Evolutionary conservation across 2,113 vertebrate genomes (phyloP).

Genomic region (Forbesichthys agassizii): DNA sequence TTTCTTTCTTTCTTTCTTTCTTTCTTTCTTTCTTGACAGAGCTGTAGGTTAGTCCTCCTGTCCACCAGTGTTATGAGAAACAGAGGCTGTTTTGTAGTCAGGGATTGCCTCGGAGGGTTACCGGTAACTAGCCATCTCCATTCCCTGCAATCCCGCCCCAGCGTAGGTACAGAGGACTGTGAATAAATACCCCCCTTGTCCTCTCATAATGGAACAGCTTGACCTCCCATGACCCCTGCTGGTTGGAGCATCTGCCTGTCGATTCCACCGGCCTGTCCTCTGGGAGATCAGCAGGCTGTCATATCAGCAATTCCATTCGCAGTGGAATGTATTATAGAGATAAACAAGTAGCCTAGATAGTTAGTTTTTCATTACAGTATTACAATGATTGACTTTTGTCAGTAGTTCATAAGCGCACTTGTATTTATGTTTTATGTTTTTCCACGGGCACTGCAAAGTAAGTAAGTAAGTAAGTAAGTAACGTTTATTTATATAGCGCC

Average conservation of each 20-base stretch:
- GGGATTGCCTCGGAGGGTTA: slow-evolving; percentile 40
- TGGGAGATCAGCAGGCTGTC: slow-evolving; percentile 48
- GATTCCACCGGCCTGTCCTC: slow-evolving; percentile 36
- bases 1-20: background rate
- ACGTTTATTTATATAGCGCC: too few species aligned
- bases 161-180: slow-evolving; percentile 51
- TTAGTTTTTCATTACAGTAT: slow-evolving; percentile 23
- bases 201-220: slow-evolving; percentile 69
- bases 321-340: slow-evolving; percentile 42
- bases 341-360: slow-evolving; percentile 31
- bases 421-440: slow-evolving; percentile 13
- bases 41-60: slow-evolving; percentile 21
- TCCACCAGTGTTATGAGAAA: slow-evolving; percentile 30
- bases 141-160: slow-evolving; percentile 41
- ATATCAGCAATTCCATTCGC: slow-evolving; percentile 56
- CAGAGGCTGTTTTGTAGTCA: slow-evolving; percentile 45
- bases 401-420: slow-evolving; percentile 14
- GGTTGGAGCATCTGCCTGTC: slow-evolving; percentile 67
- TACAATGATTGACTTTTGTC: too few species aligned
- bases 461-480: too few species aligned
- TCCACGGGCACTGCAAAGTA: slow-evolving; percentile 6
- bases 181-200: slow-evolving; percentile 75
- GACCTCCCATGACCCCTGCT: slow-evolving; percentile 64
- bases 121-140: slow-evolving; percentile 46
- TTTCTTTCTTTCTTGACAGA: slow-evolving; percentile 3